These are phyloP conservation scores for Eristalis arbustorum DNA, from an alignment of 2,888 invertebrate species.

Conservation along the genomic window DNA sequence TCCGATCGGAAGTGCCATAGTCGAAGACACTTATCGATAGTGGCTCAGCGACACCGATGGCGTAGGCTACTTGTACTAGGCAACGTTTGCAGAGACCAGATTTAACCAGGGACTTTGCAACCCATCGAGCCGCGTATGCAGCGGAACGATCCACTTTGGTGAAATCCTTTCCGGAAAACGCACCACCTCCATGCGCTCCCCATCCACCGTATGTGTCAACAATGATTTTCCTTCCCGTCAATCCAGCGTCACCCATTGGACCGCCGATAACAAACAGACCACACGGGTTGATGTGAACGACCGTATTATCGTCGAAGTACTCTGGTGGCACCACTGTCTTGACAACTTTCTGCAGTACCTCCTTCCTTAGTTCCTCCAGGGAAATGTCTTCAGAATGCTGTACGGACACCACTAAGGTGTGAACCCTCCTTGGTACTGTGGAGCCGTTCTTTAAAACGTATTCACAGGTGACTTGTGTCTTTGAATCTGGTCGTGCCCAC, in stretches of 20 bases:
- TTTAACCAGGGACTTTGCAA: constrained; percentile 96
- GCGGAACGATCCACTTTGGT: constrained; percentile 96
- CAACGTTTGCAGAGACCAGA: constrained; percentile 95
- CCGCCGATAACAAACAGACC: constrained; percentile 96
- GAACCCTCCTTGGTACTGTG: constrained; percentile 94
- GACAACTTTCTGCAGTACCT: constrained; percentile 92
- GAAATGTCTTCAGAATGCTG: constrained; percentile 95
- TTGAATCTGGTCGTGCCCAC: constrained; percentile 96
- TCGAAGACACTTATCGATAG: constrained; percentile 96
- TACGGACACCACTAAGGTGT: constrained; percentile 96
- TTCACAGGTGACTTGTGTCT: constrained; percentile 96
- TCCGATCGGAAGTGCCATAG: constrained; percentile 94
- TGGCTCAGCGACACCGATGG: constrained; percentile 97
- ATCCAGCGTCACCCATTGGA: constrained; percentile 96
- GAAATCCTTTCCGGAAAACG: constrained; percentile 98
- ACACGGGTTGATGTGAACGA: constrained; percentile 96
- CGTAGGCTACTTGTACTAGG: constrained; percentile 97
- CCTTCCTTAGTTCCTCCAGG: constrained; percentile 88
- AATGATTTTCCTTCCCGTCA: constrained; percentile 98
- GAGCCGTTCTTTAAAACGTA: constrained; percentile 93
- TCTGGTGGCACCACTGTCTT: constrained; percentile 92
- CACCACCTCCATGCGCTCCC: constrained; percentile 99
- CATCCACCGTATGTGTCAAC: constrained; percentile 99
- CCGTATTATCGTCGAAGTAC: constrained; percentile 91
- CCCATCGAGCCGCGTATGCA: constrained; percentile 98